Conservation (phyloP, 2,113 vertebrate genomes). For the Siphamia tubifer region DNA sequence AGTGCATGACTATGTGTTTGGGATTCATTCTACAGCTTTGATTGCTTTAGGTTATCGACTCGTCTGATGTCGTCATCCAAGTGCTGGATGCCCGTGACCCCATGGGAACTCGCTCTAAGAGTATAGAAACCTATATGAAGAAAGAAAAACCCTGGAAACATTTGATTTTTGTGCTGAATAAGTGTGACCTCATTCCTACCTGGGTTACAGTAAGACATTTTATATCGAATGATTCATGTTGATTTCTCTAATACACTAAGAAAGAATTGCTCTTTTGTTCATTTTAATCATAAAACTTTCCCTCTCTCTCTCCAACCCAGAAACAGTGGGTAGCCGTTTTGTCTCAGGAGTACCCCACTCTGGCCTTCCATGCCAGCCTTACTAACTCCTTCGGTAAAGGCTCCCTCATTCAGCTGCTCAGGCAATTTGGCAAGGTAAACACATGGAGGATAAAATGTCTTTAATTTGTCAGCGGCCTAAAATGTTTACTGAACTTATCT, state of each 20-base stretch:
- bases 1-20: not conserved
- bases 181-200: constrained; percentile 96
- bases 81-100: constrained; percentile 96
- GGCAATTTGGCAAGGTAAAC: constrained; percentile 97
- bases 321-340: constrained; percentile 95
- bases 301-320: constrained; percentile 66
- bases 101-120: constrained; percentile 92
- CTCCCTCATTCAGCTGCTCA: constrained; percentile 94
- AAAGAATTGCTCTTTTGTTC: not conserved
- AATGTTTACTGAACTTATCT: not conserved
- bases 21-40: not conserved
- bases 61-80: constrained; percentile 97
- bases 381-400: constrained; percentile 98
- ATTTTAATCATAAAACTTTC: not conserved
- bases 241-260: not conserved
- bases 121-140: constrained; percentile 92
- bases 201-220: constrained; percentile 91
- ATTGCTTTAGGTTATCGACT: constrained; percentile 90
- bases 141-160: constrained; percentile 98
- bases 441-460: not conserved
- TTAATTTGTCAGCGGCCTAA: not conserved
- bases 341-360: constrained; percentile 92
- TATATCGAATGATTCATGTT: not conserved
- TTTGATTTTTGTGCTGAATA: constrained; percentile 97
- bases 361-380: constrained; percentile 97